phyloP scores from a whole-genome alignment of 2,888 invertebrate species.

The Cremastobaeus sp. region DNA sequence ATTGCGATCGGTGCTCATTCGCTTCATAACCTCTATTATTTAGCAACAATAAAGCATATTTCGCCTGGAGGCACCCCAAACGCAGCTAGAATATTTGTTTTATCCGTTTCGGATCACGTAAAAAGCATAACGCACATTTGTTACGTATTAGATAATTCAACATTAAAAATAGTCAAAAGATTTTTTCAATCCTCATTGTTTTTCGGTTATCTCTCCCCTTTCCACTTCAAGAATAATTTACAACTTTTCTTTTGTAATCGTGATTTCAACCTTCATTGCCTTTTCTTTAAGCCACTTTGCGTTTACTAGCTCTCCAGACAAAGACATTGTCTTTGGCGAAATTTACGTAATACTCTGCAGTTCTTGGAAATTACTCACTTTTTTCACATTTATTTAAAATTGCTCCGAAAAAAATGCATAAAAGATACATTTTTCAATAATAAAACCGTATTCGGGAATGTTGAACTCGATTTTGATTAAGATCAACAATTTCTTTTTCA shows the following conservation, averaged over 20 bases:
- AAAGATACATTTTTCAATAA: no score
- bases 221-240: conserved; percentile 29
- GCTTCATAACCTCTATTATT: conserved; percentile 11
- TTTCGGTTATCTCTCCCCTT: neutral
- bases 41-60: neutral
- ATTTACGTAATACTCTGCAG: conserved; percentile 15
- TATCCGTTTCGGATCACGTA: conserved; percentile 8
- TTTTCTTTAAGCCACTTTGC: conserved; percentile 25
- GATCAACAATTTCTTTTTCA: no score
- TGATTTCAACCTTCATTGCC: conserved; percentile 26
- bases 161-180: no score
- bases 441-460: no score
- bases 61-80: neutral
- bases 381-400: no score
- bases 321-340: conserved; percentile 25
- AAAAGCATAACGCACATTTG: neutral
- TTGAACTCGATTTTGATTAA: no score
- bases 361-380: conserved; percentile 21
- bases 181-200: neutral
- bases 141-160: no score
- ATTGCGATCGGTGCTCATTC: neutral
- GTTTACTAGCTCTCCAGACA: conserved; percentile 14
- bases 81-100: conserved; percentile 6
- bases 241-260: conserved; percentile 32
- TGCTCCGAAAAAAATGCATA: no score